Conservation (phyloP, 2,797 vertebrate genomes). For the Neosilurus mollespiculum region DNA sequence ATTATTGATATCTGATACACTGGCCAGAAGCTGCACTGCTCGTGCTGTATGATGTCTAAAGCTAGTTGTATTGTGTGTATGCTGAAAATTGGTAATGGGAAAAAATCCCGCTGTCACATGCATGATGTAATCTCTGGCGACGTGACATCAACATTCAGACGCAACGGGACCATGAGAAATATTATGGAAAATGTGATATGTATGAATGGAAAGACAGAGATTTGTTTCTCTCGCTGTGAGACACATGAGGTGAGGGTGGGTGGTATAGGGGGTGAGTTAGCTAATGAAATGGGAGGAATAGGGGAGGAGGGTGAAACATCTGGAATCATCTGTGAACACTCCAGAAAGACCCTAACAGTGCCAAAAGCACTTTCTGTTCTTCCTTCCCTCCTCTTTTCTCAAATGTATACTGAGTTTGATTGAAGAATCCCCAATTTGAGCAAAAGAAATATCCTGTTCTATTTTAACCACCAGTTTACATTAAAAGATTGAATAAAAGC, state of each 20-base stretch:
- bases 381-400: conserved; percentile 31
- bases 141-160: conserved; percentile 34
- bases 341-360: conserved; percentile 58
- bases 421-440: not conserved
- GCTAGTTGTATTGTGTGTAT: conserved; percentile 26
- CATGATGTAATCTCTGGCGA: conserved; percentile 40
- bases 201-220: conserved; percentile 38
- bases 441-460: conserved; percentile 13
- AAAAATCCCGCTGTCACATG: conserved; percentile 33
- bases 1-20: not conserved
- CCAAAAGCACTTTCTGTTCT: conserved; percentile 75
- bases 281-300: conserved; percentile 39
- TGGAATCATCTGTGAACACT: conserved; percentile 57
- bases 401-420: conserved; percentile 2
- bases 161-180: conserved; percentile 17
- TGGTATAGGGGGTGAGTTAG: conserved; percentile 53
- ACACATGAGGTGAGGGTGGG: conserved; percentile 41
- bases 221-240: conserved; percentile 22
- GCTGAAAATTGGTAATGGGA: not conserved
- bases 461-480: not conserved
- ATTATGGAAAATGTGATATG: conserved; percentile 47
- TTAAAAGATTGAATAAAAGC: not conserved
- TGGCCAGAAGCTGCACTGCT: not conserved
- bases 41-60: conserved; percentile 5
- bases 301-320: conserved; percentile 34